These are phyloP conservation scores for Coracias cyanogaster DNA, from an alignment of 2,797 vertebrate genomes.

Conservation along the genomic window DNA sequence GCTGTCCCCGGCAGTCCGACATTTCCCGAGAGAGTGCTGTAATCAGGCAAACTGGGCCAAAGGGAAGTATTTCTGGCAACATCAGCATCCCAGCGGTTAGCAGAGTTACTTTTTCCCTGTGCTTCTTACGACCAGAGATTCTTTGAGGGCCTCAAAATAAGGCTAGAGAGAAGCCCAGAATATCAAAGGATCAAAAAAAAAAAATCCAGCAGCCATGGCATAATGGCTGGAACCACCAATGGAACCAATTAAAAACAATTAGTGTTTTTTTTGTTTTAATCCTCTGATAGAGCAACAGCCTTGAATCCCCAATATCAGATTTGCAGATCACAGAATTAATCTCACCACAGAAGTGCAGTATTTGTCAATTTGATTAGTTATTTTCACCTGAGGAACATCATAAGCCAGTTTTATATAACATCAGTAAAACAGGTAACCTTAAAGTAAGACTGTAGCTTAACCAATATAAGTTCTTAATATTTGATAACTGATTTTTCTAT, in stretches of 20 bases:
- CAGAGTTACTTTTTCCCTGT: neutral
- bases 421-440: neutral
- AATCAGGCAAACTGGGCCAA: neutral
- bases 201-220: neutral
- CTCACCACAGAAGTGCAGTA: neutral
- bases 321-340: neutral
- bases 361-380: neutral
- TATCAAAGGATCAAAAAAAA: neutral
- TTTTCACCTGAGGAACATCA: neutral
- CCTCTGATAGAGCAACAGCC: conserved; percentile 13
- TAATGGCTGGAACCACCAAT: neutral
- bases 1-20: neutral
- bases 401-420: neutral
- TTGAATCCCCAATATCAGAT: neutral
- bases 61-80: neutral
- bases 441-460: neutral
- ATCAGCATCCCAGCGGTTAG: neutral
- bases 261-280: neutral
- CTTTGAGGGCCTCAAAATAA: neutral
- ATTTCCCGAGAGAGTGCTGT: neutral
- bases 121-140: neutral
- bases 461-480: neutral
- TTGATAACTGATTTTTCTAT: neutral
- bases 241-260: neutral
- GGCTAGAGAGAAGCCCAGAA: neutral